Base-by-base conservation (phyloP, 1,140 invertebrate species). In the Bradynema listronoti region DNA sequence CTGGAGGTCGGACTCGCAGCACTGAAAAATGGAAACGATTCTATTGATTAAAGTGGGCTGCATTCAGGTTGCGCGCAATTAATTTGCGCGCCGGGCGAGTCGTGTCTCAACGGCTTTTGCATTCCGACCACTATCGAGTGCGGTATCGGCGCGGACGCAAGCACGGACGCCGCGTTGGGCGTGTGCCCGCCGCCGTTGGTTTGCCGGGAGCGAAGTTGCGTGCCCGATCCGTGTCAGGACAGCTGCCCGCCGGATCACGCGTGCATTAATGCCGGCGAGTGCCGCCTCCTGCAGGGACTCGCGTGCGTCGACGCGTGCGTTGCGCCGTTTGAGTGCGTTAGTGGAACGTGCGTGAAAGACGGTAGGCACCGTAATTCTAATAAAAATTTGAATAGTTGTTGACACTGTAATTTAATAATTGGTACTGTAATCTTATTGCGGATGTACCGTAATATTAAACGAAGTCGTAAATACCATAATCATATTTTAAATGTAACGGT, bases 21-120 rank as follows among this genome's bases (percentile, higher is more conserved):
- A n/a, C n/a, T n/a, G n/a, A n/a, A n/a, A n/a, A n/a, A n/a, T n/a
- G n/a, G n/a, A n/a, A n/a, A n/a, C n/a, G n/a, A n/a, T n/a, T n/a
- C n/a, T n/a, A n/a, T n/a, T n/a, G n/a, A n/a, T n/a, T n/a, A n/a
- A n/a, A n/a, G n/a, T n/a, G n/a, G n/a, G n/a, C n/a, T n/a, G n/a
- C n/a, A n/a, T 72, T 58, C 22, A 74, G 72, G 72, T 9, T 75
- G 72, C 45, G 62, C 68, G 7, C 56, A 66, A 34, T 34, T 75
- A 19, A 59, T 68, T 42, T 75, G 72, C 46, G 63, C 61, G 22
- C 34, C 55, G 4, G 69, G 61, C 7, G 58, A 58, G 14, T 63
- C 68, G 43, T 73, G 71, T 51, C 47, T 72, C 19, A 72, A 76
- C 46, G 71, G 71, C n/a, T 57, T 63, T 39, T 73, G 71, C 43